These are phyloP conservation scores for Neoascia interrupta DNA, from an alignment of 2,888 invertebrate species.

Conservation along the genomic window DNA sequence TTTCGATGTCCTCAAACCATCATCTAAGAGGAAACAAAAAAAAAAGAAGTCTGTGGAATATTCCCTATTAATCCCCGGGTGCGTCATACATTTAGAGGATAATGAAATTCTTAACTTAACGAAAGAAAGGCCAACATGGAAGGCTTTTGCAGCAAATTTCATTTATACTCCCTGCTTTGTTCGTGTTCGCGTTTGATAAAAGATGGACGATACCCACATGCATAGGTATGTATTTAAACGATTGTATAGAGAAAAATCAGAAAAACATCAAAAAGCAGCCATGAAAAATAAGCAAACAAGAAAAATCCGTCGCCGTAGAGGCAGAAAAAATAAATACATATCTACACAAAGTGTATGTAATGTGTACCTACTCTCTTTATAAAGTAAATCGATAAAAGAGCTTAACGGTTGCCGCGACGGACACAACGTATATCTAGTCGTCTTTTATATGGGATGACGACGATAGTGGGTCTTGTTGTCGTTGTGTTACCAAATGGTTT, in stretches of 20 bases:
- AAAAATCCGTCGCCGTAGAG: constrained; percentile 43
- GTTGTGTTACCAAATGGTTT: constrained; percentile 27
- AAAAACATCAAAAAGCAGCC: constrained; percentile 54
- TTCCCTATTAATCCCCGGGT: constrained; percentile 15
- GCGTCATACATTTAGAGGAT: constrained; percentile 34
- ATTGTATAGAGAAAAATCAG: constrained; percentile 37
- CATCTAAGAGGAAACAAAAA: constrained; percentile 1
- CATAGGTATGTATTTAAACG: constrained; percentile 10
- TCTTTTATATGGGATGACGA: constrained; percentile 56
- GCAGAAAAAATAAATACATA: constrained; percentile 25
- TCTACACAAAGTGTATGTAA: constrained; percentile 15
- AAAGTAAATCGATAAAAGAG: constrained; percentile 65
- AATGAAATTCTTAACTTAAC: constrained; percentile 43
- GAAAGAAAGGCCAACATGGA: constrained; percentile 40
- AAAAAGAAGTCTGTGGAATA: constrained; percentile 23
- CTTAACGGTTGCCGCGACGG: constrained; percentile 67
- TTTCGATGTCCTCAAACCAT: not conserved
- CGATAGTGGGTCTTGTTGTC: constrained; percentile 51
- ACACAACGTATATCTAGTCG: no score
- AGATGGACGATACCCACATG: constrained; percentile 53
- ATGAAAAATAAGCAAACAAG: constrained; percentile 43
- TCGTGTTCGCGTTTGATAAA: constrained; percentile 46
- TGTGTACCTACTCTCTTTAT: constrained; percentile 52
- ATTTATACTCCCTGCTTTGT: constrained; percentile 7
- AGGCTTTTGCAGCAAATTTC: not conserved